These are phyloP conservation scores for Allacma fusca DNA, from an alignment of 2,888 invertebrate genomes.

Conservation along the genomic window DNA sequence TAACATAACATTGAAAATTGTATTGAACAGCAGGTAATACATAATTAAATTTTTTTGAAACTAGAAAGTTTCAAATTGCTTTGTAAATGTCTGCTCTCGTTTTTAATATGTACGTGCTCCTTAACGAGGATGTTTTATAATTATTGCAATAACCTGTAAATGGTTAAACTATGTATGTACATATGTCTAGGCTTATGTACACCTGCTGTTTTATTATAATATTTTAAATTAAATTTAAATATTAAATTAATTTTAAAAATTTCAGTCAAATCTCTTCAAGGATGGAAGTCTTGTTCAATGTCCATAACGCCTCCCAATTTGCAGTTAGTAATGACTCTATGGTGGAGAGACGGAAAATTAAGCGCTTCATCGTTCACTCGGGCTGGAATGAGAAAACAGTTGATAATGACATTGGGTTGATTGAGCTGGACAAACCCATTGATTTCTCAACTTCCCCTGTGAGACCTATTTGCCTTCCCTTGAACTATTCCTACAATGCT, in stretches of 20 bases:
- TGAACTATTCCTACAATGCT: not conserved
- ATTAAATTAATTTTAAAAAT: not conserved
- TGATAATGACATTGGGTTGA: slow-evolving; percentile 46
- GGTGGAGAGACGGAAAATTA: slow-evolving; percentile 34
- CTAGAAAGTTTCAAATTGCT: too few relatives aligned
- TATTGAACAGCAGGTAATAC: too few relatives aligned
- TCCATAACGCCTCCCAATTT: slow-evolving; percentile 20
- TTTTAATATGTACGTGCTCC: too few relatives aligned
- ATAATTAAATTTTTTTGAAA: too few relatives aligned
- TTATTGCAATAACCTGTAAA: too few relatives aligned
- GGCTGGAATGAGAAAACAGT: slow-evolving; percentile 41
- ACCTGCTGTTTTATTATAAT: too few relatives aligned
- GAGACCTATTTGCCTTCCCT: slow-evolving; percentile 50
- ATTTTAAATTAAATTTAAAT: slow-evolving; percentile 1
- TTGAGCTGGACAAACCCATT: slow-evolving; percentile 43
- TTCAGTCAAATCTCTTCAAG: slow-evolving; percentile 13
- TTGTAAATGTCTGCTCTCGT: too few relatives aligned
- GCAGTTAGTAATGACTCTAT: not conserved
- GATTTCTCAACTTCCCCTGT: slow-evolving; percentile 31
- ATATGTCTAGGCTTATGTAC: too few relatives aligned
- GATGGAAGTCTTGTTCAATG: slow-evolving; percentile 35
- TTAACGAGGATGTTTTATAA: too few relatives aligned
- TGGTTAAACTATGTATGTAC: too few relatives aligned
- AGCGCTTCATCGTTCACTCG: slow-evolving; percentile 42
- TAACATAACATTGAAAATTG: too few relatives aligned